Percentiles rank a stretch among this genome's conserved stretches.
phyloP scores from a whole-genome alignment of 2,113 vertebrate species.

The Cairina moschata region DNA sequence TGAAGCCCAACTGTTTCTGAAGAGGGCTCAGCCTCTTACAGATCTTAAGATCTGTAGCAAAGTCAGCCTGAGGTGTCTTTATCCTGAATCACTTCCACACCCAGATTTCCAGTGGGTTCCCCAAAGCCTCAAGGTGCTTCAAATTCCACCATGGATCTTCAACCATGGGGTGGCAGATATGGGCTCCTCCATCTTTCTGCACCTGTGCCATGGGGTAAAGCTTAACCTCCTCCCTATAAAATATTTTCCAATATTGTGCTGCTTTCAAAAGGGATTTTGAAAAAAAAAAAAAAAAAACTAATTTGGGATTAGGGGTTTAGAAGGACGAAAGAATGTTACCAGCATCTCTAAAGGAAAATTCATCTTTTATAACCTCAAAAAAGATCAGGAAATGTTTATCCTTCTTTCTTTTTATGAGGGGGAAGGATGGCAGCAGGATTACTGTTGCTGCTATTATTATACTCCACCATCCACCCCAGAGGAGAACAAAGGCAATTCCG shows the following conservation, averaged over 20 bases:
- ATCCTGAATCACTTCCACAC: background rate
- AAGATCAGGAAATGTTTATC: background rate
- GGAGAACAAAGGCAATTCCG: background rate
- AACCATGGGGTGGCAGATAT: fast-evolving
- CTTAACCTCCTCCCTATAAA: background rate
- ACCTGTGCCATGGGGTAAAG: background rate
- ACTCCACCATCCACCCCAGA: background rate
- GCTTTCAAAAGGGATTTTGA: background rate
- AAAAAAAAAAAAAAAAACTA: no score
- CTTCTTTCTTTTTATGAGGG: background rate
- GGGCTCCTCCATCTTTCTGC: background rate
- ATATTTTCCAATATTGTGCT: background rate
- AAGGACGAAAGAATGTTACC: background rate
- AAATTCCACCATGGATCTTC: background rate
- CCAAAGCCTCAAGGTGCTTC: background rate
- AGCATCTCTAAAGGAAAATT: background rate
- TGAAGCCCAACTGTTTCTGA: background rate
- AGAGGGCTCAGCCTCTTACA: background rate
- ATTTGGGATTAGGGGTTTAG: background rate
- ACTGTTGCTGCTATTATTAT: background rate
- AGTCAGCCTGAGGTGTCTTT: background rate
- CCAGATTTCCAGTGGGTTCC: background rate
- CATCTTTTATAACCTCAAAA: background rate
- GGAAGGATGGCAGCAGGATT: background rate
- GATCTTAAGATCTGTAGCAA: background rate